Conservation (phyloP, 2,113 vertebrate species). For the Atrichornis clamosus region DNA sequence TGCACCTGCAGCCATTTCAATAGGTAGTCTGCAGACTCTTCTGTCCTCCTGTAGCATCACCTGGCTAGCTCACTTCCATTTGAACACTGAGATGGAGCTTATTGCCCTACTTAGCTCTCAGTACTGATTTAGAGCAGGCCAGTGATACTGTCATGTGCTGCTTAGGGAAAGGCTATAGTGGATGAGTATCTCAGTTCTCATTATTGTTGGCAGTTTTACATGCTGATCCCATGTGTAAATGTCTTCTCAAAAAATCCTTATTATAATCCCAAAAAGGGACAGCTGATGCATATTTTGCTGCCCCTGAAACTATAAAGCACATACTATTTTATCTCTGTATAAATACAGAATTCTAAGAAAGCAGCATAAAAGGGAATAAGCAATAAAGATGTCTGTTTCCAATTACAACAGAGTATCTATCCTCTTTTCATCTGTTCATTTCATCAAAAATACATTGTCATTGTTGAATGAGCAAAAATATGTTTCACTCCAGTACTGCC, state of each 20-base stretch:
- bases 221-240: not conserved
- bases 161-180: not conserved
- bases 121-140: not conserved
- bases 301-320: not conserved
- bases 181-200: not conserved
- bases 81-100: not conserved
- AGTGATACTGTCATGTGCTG: not conserved
- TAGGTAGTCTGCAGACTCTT: not conserved
- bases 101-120: not conserved
- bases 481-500: not conserved
- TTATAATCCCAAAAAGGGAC: not conserved
- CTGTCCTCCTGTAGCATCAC: not conserved
- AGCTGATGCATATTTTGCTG: not conserved
- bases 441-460: not conserved
- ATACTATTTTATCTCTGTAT: not conserved
- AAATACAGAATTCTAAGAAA: constrained; percentile 8
- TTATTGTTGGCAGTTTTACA: not conserved
- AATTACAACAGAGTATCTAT: not conserved
- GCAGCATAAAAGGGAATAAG: not conserved
- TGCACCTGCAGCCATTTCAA: not conserved
- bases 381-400: not conserved
- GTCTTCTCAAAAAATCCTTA: not conserved
- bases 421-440: not conserved
- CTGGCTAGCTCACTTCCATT: not conserved
- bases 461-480: not conserved